Conservation (phyloP, 2,797 vertebrate genomes). For the Protosalanx chinensis region DNA sequence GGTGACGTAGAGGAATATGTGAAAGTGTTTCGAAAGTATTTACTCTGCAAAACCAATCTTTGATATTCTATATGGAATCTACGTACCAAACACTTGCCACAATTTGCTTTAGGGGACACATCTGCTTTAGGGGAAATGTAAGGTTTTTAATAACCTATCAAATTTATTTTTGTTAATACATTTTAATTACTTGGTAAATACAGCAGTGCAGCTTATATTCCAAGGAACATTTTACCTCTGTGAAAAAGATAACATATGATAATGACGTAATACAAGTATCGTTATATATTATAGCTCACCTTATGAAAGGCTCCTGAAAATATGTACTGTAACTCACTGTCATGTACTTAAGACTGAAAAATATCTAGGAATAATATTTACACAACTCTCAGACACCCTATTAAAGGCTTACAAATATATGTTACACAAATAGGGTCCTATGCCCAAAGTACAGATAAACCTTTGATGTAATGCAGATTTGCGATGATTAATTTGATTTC, state of each 20-base stretch:
- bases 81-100: not conserved
- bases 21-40: not conserved
- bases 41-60: not conserved
- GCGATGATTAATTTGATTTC: not conserved
- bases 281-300: not conserved
- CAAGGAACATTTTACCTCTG: not conserved
- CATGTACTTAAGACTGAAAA: not conserved
- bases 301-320: not conserved
- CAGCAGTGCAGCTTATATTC: not conserved
- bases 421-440: not conserved
- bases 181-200: not conserved
- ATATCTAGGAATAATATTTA: not conserved
- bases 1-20: not conserved
- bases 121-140: not conserved
- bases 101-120: not conserved
- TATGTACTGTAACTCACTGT: not conserved
- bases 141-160: not conserved
- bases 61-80: not conserved
- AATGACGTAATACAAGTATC: not conserved
- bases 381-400: not conserved
- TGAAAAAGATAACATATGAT: not conserved
- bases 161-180: not conserved
- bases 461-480: not conserved
- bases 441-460: not conserved
- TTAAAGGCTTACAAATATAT: not conserved